Percentiles rank a stretch among this genome's conserved stretches.
phyloP scores from a whole-genome alignment of 2,113 vertebrate species.

The Gnathonemus longibarbis region DNA sequence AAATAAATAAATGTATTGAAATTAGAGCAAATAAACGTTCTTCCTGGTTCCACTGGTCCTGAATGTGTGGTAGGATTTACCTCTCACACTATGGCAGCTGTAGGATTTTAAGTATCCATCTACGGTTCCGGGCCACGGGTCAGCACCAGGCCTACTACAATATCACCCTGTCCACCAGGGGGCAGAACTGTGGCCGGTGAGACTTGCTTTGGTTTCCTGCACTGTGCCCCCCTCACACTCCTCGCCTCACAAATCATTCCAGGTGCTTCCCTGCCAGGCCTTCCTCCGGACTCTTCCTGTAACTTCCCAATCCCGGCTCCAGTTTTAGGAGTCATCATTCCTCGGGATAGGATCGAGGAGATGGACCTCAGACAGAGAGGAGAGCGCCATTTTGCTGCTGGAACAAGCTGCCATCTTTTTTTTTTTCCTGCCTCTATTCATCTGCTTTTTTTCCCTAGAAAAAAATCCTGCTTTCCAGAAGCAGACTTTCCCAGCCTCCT shows the following conservation, averaged over 20 bases:
- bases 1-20: not conserved
- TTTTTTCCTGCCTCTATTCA: not conserved
- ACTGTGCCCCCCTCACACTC: not conserved
- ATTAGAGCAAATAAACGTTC: not conserved
- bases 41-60: not conserved
- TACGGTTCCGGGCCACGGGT: not conserved
- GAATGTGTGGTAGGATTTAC: not conserved
- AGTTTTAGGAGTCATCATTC: not conserved
- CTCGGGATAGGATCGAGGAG: not conserved
- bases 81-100: not conserved
- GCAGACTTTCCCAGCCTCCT: constrained; percentile 3
- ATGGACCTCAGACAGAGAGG: no score
- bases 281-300: not conserved
- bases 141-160: not conserved
- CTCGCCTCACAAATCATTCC: not conserved
- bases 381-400: not conserved
- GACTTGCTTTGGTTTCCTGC: not conserved
- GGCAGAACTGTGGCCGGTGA: not conserved
- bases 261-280: not conserved
- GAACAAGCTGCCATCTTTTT: not conserved
- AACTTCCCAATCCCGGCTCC: no score
- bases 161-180: not conserved
- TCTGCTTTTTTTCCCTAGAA: not conserved
- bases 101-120: not conserved
- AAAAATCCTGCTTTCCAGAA: constrained; percentile 3